These are phyloP conservation scores for Remorina albescens DNA, from an alignment of 2,797 vertebrate species.

Conservation along the genomic window DNA sequence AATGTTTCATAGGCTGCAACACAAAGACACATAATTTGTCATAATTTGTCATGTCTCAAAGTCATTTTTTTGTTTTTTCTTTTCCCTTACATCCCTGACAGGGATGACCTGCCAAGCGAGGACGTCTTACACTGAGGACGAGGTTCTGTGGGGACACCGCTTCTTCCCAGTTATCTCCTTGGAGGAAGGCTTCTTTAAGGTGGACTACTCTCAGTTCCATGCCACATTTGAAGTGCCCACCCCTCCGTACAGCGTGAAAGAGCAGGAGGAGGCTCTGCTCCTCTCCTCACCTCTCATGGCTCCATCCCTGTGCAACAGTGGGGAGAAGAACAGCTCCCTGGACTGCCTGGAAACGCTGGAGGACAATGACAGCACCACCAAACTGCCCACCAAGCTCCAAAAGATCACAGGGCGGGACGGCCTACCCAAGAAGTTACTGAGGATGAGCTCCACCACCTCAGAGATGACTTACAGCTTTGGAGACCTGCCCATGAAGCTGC, in stretches of 20 bases:
- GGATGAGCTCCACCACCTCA: constrained; percentile 99
- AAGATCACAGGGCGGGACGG: constrained; percentile 96
- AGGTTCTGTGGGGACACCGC: constrained; percentile 98
- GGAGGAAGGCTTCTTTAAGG: constrained; percentile 99
- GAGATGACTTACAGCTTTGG: constrained; percentile 99
- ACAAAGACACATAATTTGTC: constrained; percentile 23
- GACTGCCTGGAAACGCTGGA: constrained; percentile 95
- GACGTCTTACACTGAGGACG: constrained; percentile 98
- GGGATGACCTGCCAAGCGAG: constrained; percentile 99
- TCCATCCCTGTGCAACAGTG: constrained; percentile 95
- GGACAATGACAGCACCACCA: constrained; percentile 90
- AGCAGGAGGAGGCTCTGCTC: constrained; percentile 97
- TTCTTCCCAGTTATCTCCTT: constrained; percentile 98
- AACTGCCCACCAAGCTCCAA: constrained; percentile 96
- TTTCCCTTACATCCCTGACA: constrained; percentile 65
- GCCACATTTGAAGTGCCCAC: constrained; percentile 98
- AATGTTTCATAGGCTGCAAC: constrained; percentile 42
- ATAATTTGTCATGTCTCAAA: constrained; percentile 18
- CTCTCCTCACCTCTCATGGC: constrained; percentile 97
- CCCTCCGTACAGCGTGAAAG: constrained; percentile 95
- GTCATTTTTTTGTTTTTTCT: constrained; percentile 25
- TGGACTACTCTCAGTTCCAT: constrained; percentile 99
- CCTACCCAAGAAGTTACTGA: constrained; percentile 95
- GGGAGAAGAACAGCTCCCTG: constrained; percentile 94
- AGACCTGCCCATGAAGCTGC: constrained; percentile 98